phyloP scores from a whole-genome alignment of 2,888 invertebrate species.

The Bursaphelenchus okinawaensis region DNA sequence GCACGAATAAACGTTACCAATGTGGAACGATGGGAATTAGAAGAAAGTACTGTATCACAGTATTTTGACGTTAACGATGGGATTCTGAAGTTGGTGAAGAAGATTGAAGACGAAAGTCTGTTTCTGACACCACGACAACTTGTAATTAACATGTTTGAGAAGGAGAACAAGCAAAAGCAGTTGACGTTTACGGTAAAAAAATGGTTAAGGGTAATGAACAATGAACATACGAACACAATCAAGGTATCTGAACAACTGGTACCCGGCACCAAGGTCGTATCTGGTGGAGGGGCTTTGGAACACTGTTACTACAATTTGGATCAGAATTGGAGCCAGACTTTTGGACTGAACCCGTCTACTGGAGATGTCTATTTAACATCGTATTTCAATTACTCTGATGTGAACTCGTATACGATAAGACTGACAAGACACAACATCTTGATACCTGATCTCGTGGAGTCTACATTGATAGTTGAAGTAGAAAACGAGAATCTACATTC shows the following conservation, averaged over 20 bases:
- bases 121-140: conserved; percentile 22
- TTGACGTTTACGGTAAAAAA: conserved; percentile 17
- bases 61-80: conserved; percentile 22
- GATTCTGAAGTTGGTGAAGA: conserved; percentile 1
- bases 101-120: conserved; percentile 7
- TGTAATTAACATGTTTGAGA: conserved; percentile 21
- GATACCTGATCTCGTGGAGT: conserved; percentile 22
- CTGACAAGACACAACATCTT: conserved; percentile 10
- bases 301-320: not conserved
- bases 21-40: conserved; percentile 27
- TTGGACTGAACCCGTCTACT: conserved; percentile 37
- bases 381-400: conserved; percentile 22
- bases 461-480: conserved; percentile 35
- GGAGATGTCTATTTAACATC: conserved; percentile 36
- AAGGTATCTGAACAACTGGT: conserved; percentile 12
- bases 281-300: not conserved
- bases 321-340: not conserved
- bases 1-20: conserved; percentile 31
- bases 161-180: conserved; percentile 14
- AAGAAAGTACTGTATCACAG: conserved; percentile 15
- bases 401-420: conserved; percentile 6
- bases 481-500: conserved; percentile 15
- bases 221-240: conserved; percentile 12
- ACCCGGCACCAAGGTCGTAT: conserved; percentile 4
- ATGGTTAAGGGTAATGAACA: not conserved